Percentiles rank a stretch among this genome's conserved stretches.
Evolutionary conservation across 2,888 invertebrate species (phyloP).

Genomic region (Sacculina carcini): DNA sequence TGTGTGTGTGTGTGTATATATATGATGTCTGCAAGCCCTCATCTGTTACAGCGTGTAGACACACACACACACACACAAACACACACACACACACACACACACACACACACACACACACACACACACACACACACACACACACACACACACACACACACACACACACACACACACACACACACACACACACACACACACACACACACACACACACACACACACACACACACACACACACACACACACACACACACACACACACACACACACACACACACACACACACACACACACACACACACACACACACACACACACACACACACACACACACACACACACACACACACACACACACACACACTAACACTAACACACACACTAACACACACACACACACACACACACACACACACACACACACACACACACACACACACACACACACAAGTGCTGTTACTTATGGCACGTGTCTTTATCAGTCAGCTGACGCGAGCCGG

Average conservation of each 20-base stretch:
- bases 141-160: not conserved
- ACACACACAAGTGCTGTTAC: no score
- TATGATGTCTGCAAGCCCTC: not conserved
- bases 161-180: not conserved
- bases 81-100: no score
- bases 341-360: not conserved
- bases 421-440: no score
- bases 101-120: not conserved
- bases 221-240: not conserved
- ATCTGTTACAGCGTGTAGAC: not conserved
- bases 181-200: not conserved
- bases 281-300: not conserved
- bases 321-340: not conserved
- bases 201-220: not conserved
- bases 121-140: not conserved
- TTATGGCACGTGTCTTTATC: no score
- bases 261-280: not conserved
- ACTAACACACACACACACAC: no score
- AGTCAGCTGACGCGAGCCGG: no score
- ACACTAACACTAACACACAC: no score
- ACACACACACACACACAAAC: no score
- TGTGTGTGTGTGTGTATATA: not conserved
- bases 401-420: not conserved
- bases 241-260: not conserved
- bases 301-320: not conserved